Evolutionary conservation across 2,888 invertebrate genomes (phyloP).

Genomic region (Mesoligia furuncula): DNA sequence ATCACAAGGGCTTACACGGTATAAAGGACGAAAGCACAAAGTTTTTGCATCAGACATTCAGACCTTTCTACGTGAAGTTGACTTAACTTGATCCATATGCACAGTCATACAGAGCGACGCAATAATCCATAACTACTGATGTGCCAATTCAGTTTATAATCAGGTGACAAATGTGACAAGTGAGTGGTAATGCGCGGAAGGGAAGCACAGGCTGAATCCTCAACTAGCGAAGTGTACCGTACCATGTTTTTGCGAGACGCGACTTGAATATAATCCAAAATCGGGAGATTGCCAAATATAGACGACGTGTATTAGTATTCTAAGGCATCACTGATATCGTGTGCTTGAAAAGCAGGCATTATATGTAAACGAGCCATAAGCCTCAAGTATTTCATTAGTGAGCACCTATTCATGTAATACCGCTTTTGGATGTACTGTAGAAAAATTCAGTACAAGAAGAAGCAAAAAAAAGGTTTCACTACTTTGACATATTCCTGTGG

Average conservation of each 20-base stretch:
- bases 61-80: background rate
- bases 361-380: constrained; percentile 40
- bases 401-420: background rate
- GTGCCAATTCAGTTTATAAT: constrained; percentile 31
- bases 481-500: background rate
- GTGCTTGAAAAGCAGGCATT: constrained; percentile 54
- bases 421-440: background rate
- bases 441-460: background rate
- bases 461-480: background rate
- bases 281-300: constrained; percentile 59
- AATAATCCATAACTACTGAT: constrained; percentile 9
- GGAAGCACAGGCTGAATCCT: constrained; percentile 69
- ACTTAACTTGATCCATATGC: background rate
- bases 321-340: constrained; percentile 28
- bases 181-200: constrained; percentile 54
- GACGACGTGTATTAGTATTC: constrained; percentile 51
- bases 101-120: background rate
- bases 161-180: constrained; percentile 71
- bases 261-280: constrained; percentile 65
- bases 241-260: constrained; percentile 68
- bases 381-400: constrained; percentile 34
- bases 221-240: constrained; percentile 57
- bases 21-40: background rate
- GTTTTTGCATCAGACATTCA: background rate
- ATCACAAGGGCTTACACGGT: background rate